A percentile compares a stretch with the other conserved stretches of the same genome.
Conservation (phyloP, 2,888 invertebrate genomes). For the Drosophila paranaensis region DNA sequence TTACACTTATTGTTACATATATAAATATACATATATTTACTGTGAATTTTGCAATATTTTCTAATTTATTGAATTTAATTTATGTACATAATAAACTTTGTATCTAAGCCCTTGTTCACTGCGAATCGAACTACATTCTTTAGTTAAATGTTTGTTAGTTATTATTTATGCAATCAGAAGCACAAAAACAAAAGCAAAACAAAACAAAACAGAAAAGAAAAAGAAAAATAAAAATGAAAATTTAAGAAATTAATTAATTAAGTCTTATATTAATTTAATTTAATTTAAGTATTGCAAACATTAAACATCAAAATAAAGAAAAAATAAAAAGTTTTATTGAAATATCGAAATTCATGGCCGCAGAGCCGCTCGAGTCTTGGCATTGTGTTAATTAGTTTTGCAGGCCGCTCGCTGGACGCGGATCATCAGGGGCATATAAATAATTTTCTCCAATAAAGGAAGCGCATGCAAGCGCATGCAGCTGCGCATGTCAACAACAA, state of each 20-base stretch:
- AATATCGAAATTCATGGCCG: slow-evolving; percentile 48
- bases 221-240: slow-evolving; percentile 3
- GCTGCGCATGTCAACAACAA: slow-evolving; percentile 79
- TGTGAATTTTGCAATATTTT: slow-evolving; percentile 75
- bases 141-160: slow-evolving; percentile 81
- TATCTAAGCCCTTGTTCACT: slow-evolving; percentile 55
- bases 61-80: slow-evolving; percentile 77
- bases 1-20: slow-evolving; percentile 62
- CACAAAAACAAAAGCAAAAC: background rate
- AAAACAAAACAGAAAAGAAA: background rate
- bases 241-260: slow-evolving; percentile 38
- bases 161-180: slow-evolving; percentile 73
- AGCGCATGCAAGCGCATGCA: slow-evolving; percentile 80
- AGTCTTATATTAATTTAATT: slow-evolving; percentile 53
- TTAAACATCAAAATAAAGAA: slow-evolving; percentile 65
- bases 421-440: slow-evolving; percentile 71
- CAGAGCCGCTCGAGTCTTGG: slow-evolving; percentile 17
- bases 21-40: slow-evolving; percentile 41
- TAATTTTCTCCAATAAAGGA: slow-evolving; percentile 79
- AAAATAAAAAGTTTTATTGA: slow-evolving; percentile 74
- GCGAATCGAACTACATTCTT: slow-evolving; percentile 42
- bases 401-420: slow-evolving; percentile 17
- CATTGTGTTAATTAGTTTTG: slow-evolving; percentile 77
- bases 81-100: slow-evolving; percentile 63
- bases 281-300: slow-evolving; percentile 74